These are phyloP conservation scores for Apteryx owenii DNA, from an alignment of 2,113 vertebrate genomes.

Conservation along the genomic window DNA sequence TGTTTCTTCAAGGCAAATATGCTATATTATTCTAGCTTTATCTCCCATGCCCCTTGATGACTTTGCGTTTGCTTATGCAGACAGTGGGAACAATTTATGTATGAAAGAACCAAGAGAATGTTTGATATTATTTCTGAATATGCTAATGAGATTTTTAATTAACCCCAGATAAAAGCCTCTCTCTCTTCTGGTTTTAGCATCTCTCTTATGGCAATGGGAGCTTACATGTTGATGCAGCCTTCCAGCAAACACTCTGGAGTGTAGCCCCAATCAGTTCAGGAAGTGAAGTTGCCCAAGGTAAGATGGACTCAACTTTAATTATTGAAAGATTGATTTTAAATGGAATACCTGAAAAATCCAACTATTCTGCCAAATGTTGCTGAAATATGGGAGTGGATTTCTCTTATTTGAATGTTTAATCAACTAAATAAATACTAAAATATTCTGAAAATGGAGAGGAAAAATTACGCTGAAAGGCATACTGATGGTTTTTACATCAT, in stretches of 20 bases:
- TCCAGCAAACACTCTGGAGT: slow-evolving; percentile 97
- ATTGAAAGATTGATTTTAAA: background rate
- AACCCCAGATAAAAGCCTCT: background rate
- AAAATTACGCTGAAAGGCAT: background rate
- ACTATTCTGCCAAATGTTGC: background rate
- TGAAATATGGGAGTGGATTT: background rate
- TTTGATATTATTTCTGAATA: background rate
- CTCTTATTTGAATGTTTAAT: background rate
- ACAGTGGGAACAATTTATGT: background rate
- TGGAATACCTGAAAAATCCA: background rate
- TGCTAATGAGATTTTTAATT: background rate
- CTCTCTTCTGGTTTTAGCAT: slow-evolving; percentile 80
- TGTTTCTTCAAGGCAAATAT: background rate
- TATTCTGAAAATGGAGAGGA: background rate
- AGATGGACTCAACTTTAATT: background rate
- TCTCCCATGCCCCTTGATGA: background rate
- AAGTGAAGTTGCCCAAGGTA: slow-evolving; percentile 96
- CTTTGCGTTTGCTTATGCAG: background rate
- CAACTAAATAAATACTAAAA: background rate
- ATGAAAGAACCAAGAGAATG: background rate
- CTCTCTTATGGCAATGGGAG: slow-evolving; percentile 90
- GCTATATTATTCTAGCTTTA: background rate
- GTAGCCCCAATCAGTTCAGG: slow-evolving; percentile 96
- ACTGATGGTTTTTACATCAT: background rate
- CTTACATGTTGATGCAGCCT: slow-evolving; percentile 93